phyloP scores from a whole-genome alignment of 2,797 vertebrate species.

The Gambusia yucatana region DNA sequence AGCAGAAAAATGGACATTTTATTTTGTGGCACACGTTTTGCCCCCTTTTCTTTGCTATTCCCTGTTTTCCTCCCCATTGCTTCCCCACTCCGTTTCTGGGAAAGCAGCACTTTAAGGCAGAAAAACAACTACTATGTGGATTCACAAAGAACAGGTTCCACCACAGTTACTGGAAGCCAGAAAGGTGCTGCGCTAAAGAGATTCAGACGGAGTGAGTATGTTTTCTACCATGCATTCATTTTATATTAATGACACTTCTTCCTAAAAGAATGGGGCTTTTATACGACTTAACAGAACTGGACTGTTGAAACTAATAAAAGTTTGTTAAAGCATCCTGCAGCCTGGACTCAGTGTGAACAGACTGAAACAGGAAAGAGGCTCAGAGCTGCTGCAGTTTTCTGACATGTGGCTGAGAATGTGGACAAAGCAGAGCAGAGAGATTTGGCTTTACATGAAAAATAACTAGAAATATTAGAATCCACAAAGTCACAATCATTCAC shows the following conservation, averaged over 20 bases:
- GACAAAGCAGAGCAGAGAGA: conserved; percentile 1
- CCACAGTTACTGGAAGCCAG: conserved; percentile 59
- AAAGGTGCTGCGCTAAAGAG: conserved; percentile 62
- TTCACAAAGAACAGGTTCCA: conserved; percentile 65
- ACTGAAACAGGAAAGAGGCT: neutral
- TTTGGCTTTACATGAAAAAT: neutral
- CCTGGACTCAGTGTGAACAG: neutral
- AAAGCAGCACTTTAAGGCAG: conserved; percentile 69
- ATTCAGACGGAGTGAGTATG: conserved; percentile 69
- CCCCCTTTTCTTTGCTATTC: conserved; percentile 41
- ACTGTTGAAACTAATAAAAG: neutral
- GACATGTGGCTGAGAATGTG: conserved; percentile 41
- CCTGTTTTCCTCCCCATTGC: conserved; percentile 50
- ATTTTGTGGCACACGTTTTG: conserved; percentile 30
- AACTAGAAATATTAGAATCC: neutral
- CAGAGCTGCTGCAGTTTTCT: neutral
- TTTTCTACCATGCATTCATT: neutral
- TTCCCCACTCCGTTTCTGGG: conserved; percentile 63
- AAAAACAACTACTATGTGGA: conserved; percentile 67
- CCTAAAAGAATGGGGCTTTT: neutral
- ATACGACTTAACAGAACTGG: neutral
- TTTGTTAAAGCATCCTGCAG: neutral
- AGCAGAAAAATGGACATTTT: conserved; percentile 1
- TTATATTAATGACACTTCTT: neutral
- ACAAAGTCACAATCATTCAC: neutral